Conservation (phyloP, 2,113 vertebrate species). For the Nycticryphes semicollaris region DNA sequence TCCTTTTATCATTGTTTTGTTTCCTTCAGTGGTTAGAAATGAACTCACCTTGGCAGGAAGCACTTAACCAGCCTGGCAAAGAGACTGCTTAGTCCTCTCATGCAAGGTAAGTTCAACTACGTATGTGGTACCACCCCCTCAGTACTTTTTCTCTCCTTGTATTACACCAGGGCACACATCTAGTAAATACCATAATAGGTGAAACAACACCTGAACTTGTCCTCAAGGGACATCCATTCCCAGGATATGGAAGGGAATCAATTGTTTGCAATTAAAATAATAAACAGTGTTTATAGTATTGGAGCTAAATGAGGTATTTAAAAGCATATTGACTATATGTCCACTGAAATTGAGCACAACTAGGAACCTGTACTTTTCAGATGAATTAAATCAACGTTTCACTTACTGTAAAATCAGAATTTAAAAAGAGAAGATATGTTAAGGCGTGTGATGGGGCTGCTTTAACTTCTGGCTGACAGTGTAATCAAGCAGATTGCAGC, state of each 20-base stretch:
- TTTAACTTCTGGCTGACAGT: neutral
- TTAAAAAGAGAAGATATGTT: neutral
- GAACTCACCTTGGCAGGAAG: neutral
- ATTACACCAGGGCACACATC: neutral
- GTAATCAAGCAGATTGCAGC: neutral
- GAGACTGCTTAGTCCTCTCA: neutral
- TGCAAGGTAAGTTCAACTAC: neutral
- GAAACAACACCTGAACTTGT: neutral
- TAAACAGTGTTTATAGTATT: neutral
- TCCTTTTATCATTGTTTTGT: neutral
- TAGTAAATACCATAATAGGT: neutral
- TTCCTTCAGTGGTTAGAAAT: constrained; percentile 9
- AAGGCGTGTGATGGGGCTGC: neutral
- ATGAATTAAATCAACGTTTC: neutral
- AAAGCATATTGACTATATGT: neutral
- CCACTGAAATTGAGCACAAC: neutral
- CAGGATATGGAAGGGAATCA: neutral
- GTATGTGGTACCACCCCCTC: neutral
- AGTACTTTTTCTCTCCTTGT: neutral
- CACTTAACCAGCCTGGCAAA: neutral
- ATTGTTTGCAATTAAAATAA: neutral
- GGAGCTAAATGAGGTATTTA: neutral
- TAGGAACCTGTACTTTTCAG: neutral
- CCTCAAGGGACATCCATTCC: neutral
- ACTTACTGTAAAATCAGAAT: neutral